Evolutionary conservation across 2,797 vertebrate genomes (phyloP), one percentile per base, ranked within the genome.

Genomic region (Cirrhinus molitorella): DNA sequence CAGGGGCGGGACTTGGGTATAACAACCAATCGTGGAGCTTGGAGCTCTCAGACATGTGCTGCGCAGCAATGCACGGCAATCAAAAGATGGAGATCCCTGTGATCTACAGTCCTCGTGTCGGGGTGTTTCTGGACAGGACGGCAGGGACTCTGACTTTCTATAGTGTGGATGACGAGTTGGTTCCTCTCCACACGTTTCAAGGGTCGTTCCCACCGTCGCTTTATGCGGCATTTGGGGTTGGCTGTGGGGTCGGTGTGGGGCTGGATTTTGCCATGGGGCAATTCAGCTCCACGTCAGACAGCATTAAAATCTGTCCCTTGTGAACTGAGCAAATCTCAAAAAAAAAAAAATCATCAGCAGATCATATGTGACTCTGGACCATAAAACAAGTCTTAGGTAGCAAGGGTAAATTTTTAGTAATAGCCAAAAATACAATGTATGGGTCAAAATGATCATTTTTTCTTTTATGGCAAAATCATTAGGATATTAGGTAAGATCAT

Each of bases 1-100:
- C 92, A 9, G 85, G 90, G 13, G 92, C 94, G 0, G 94, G 95
- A 0, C 91, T 96, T 1, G 95, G 95, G 0, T 95, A 95, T 90
- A 96, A 96, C 57, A 90, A 89, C 31, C 92, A 94, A 61, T 96
- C 96, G 1, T 96, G 95, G 96, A 95, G 93, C 66, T 85, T 96
- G 90, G 95, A 96, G 92, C 90, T 95, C 85, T 96, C 94, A 0
- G 95, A 95, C 90, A 93, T 91, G 80, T 94, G 93, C 89, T 96
- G 94, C 83, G 85, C 90, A 0, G 95, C 95, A 59, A 91, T 95
- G 93, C 95, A 96, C 43, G 92, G 89, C 90, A 95, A 94, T 23
- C 59, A 94, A 80, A 95, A 95, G 90, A 83, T 43, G 57, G 93
- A 96, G 81, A 94, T 96, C 23, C 84, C 92, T 0, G 94, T 96